These are phyloP conservation scores for Agrochola circellaris DNA, from an alignment of 2,888 invertebrate genomes.

Conservation along the genomic window DNA sequence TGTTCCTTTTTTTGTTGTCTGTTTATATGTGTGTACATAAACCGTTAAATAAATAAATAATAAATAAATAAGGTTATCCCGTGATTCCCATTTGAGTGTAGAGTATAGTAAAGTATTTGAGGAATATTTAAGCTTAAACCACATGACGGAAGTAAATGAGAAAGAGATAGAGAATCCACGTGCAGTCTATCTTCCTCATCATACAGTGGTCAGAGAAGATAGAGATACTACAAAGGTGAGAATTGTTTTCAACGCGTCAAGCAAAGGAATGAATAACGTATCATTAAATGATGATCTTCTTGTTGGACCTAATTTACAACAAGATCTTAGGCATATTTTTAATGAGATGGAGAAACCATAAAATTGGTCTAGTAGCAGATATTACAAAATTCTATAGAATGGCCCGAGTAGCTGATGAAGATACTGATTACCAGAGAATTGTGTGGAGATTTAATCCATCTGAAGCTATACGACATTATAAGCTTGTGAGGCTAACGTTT, in stretches of 20 bases:
- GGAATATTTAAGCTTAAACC: no score
- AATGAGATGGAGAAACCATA: constrained; percentile 18
- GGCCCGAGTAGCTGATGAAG: constrained; percentile 1
- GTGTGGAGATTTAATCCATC: constrained; percentile 14
- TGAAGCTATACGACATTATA: constrained; percentile 5
- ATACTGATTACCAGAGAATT: constrained; percentile 19
- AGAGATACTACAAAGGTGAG: no score
- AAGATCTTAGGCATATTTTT: neutral
- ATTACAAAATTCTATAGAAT: constrained; percentile 13
- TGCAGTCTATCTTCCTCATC: no score
- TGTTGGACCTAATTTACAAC: neutral
- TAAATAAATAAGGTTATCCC: no score
- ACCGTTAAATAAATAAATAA: no score
- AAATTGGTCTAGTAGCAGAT: constrained; percentile 7
- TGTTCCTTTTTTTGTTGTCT: no score
- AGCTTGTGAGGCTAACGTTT: constrained; percentile 16
- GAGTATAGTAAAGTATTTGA: neutral
- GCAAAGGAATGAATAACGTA: no score
- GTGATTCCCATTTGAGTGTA: neutral
- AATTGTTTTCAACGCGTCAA: no score
- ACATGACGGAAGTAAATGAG: no score
- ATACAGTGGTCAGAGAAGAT: no score
- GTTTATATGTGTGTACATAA: no score
- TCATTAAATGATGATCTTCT: neutral
- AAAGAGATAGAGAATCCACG: no score